Percentiles rank a stretch among this genome's conserved stretches.
These are phyloP conservation scores for Ostrea edulis DNA, from an alignment of 1,140 invertebrate genomes.

Conservation along the genomic window DNA sequence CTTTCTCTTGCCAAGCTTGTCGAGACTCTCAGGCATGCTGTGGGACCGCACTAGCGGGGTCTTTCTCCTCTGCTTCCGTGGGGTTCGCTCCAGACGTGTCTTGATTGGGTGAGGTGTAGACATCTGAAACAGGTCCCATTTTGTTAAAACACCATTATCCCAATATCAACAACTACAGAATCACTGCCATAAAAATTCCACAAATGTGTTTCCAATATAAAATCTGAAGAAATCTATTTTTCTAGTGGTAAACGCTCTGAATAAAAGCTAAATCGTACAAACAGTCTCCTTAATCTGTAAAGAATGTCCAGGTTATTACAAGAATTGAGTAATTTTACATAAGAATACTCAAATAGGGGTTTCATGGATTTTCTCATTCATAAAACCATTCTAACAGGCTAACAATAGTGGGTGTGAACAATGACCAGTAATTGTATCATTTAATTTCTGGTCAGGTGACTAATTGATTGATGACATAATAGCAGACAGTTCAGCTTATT, in stretches of 20 bases:
- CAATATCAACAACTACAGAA: no score
- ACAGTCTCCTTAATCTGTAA: not conserved
- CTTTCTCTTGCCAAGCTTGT: conserved; percentile 69
- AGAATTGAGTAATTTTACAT: conserved; percentile 28
- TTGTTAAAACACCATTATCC: no score
- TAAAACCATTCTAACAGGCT: not conserved
- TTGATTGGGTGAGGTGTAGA: conserved; percentile 84
- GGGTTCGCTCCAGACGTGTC: conserved; percentile 81
- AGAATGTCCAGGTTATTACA: not conserved
- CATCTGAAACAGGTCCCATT: conserved; percentile 80
- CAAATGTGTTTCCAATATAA: not conserved
- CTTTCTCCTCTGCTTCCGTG: conserved; percentile 63
- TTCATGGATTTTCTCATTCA: not conserved
- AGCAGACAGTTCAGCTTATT: not conserved
- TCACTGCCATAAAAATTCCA: not conserved
- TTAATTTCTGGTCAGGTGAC: not conserved
- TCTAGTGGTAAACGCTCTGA: not conserved
- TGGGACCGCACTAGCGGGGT: conserved; percentile 65
- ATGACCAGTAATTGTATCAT: not conserved
- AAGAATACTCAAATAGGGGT: conserved; percentile 8
- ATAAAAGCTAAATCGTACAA: not conserved
- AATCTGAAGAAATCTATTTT: not conserved
- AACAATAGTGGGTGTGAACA: not conserved
- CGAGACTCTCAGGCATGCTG: conserved; percentile 75
- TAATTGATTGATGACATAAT: conserved; percentile 2